Conservation (phyloP, 2,888 invertebrate species). For the Actias luna region DNA sequence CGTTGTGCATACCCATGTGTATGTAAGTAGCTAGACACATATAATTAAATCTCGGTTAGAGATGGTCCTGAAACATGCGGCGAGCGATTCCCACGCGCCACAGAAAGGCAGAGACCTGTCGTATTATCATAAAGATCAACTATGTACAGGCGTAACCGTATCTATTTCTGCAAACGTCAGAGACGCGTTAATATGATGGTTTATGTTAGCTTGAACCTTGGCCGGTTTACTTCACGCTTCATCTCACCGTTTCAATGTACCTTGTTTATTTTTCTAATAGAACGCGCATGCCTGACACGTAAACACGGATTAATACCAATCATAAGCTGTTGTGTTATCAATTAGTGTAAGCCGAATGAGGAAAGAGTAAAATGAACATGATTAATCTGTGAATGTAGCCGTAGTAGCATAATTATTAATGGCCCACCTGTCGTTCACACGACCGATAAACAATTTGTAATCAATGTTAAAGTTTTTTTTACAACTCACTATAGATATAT, state of each 20-base stretch:
- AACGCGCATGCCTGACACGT: slow-evolving; percentile 19
- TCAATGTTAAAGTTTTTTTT: background rate
- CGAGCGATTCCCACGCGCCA: slow-evolving; percentile 47
- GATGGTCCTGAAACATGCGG: slow-evolving; percentile 38
- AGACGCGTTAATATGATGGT: slow-evolving; percentile 28
- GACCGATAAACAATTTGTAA: background rate
- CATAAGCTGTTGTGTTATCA: slow-evolving; percentile 7
- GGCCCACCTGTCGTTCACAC: background rate
- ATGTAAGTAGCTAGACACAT: slow-evolving; percentile 35
- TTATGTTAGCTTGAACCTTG: slow-evolving; percentile 40
- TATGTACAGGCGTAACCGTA: slow-evolving; percentile 45
- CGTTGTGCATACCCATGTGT: slow-evolving; percentile 36
- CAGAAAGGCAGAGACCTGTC: slow-evolving; percentile 46
- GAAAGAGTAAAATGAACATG: slow-evolving; percentile 1
- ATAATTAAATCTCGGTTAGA: slow-evolving; percentile 43
- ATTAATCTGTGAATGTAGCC: background rate
- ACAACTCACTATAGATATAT: background rate
- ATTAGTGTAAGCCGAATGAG: background rate
- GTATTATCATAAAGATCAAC: slow-evolving; percentile 53
- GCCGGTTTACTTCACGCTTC: slow-evolving; percentile 40
- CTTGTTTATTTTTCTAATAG: slow-evolving; percentile 36
- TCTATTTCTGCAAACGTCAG: slow-evolving; percentile 37
- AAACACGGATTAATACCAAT: slow-evolving; percentile 12
- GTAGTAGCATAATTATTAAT: slow-evolving; percentile 4
- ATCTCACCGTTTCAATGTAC: slow-evolving; percentile 34